A percentile compares a stretch with the other conserved stretches of the same genome.
phyloP scores from a whole-genome alignment of 2,888 invertebrate genomes.

The Linyphia triangularis region DNA sequence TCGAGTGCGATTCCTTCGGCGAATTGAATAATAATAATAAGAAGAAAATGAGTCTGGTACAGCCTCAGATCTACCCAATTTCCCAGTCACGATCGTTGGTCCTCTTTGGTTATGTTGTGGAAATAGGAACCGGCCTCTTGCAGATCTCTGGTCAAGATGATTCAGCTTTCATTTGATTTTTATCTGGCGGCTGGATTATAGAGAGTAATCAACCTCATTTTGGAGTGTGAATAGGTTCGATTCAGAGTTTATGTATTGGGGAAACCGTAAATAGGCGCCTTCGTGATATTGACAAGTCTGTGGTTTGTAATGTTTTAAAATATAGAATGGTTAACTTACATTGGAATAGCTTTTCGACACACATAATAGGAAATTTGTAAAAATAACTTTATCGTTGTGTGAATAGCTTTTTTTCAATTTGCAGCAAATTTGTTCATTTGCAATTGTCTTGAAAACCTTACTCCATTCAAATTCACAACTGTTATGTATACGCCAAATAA shows the following conservation, averaged over 20 bases:
- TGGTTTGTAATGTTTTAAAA: background rate
- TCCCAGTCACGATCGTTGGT: slow-evolving; percentile 41
- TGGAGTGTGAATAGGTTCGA: slow-evolving; percentile 20
- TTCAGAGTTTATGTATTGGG: background rate
- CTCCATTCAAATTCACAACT: too few relatives aligned
- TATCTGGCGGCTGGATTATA: slow-evolving; percentile 33
- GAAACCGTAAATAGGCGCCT: background rate
- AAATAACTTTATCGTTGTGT: too few relatives aligned
- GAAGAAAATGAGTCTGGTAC: background rate
- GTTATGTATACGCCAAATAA: too few relatives aligned
- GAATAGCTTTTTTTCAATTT: too few relatives aligned
- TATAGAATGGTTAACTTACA: background rate
- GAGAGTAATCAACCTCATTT: slow-evolving; percentile 54
- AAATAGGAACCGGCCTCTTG: slow-evolving; percentile 8
- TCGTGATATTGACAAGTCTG: background rate
- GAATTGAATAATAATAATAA: slow-evolving; percentile 21
- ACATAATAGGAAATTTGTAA: too few relatives aligned
- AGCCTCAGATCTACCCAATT: slow-evolving; percentile 18
- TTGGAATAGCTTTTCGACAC: too few relatives aligned
- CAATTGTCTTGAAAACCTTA: too few relatives aligned
- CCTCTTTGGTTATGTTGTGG: slow-evolving; percentile 1
- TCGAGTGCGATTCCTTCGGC: background rate
- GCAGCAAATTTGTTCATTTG: too few relatives aligned
- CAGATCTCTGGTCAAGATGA: slow-evolving; percentile 5
- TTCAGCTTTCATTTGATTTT: slow-evolving; percentile 31